phyloP scores from a whole-genome alignment of 37 sponge, comb jelly and placozoan genomes.

The Ephydatia muelleri region DNA sequence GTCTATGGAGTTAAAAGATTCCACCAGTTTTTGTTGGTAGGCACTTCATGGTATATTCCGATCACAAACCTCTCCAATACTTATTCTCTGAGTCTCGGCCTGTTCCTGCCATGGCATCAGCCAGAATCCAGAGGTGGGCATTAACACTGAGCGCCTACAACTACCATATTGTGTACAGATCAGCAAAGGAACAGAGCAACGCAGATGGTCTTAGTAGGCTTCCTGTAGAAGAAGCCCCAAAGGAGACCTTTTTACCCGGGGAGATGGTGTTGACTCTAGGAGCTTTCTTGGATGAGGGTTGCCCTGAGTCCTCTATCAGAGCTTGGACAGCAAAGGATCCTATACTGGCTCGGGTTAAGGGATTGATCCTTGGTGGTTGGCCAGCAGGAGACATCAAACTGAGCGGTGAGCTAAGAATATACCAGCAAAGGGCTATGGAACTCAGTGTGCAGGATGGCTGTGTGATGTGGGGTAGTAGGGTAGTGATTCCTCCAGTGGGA shows the following conservation, averaged over 20 bases:
- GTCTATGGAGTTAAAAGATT: conserved; percentile 24
- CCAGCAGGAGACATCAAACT: no score
- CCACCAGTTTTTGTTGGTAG: conserved; percentile 28
- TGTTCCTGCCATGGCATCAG: conserved; percentile 33
- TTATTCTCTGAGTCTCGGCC: not conserved
- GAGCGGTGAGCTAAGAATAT: not conserved
- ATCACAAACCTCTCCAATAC: conserved; percentile 40
- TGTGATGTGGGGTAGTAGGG: conserved; percentile 26
- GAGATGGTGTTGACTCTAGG: conserved; percentile 10
- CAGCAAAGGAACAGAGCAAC: conserved; percentile 13
- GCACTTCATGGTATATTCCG: conserved; percentile 13
- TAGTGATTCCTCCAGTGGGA: conserved; percentile 6
- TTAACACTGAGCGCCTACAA: conserved; percentile 26
- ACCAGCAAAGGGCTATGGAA: not conserved
- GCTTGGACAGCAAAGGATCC: conserved; percentile 27
- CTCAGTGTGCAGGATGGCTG: conserved; percentile 25
- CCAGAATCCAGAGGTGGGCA: conserved; percentile 39
- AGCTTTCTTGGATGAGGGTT: not conserved
- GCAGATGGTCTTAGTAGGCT: conserved; percentile 36
- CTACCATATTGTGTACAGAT: conserved; percentile 21
- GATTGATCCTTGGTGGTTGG: not conserved
- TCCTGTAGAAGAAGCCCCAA: not conserved
- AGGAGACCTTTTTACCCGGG: not conserved
- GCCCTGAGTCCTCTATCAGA: not conserved
- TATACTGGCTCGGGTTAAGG: not conserved